Evolutionary conservation across 2,888 invertebrate genomes (phyloP), one percentile per base, ranked within the genome.

Genomic region (Clanis bilineata): DNA sequence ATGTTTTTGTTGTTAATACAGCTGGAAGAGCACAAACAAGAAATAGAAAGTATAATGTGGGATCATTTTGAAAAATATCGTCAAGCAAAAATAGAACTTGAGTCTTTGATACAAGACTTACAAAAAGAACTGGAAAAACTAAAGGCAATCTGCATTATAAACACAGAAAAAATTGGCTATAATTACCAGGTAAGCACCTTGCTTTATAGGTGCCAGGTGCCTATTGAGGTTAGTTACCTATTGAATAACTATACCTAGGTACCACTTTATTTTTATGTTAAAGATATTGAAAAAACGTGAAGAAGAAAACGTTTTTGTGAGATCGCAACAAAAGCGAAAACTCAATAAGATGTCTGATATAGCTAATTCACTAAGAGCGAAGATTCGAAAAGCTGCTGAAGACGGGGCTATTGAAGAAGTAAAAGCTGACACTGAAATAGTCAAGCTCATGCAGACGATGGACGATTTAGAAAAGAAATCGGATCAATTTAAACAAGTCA

Each of bases 151-250:
- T 96, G 97, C 64, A 91, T 97, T 57, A 94, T 98, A 70, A 98
- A 98, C 79, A 95, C 95, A 10, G 98, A 98, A 80, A 98, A 98
- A 83, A 93, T 98, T 58, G 96, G 97, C 72, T 98, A 98, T 78
- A 98, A 97, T 79, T 97, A 97, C 79, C 96, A 97, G 77, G 93
- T 90, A 44, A 22, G 15, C 9, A 6, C 18, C 2, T 39, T 7
- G 5, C 4, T 59, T 21, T 43, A 15, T 57, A 55, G 36, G 36
- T 36, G 12, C 36, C 12, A n/a, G n/a, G n/a, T 7, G 36, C 36
- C 21, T 59, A 18, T 36, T 7, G n/a, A n/a, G n/a, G 12, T 12
- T 36, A n/a, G n/a, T n/a, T 7, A 12, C 36, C 21, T 59, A 18
- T 36, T 7, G 15, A 28, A 47, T 6, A 5, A 23, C 32, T 6